Evolutionary conservation across 2,888 invertebrate genomes (phyloP).

Genomic region (Cyrtodaria siliqua): DNA sequence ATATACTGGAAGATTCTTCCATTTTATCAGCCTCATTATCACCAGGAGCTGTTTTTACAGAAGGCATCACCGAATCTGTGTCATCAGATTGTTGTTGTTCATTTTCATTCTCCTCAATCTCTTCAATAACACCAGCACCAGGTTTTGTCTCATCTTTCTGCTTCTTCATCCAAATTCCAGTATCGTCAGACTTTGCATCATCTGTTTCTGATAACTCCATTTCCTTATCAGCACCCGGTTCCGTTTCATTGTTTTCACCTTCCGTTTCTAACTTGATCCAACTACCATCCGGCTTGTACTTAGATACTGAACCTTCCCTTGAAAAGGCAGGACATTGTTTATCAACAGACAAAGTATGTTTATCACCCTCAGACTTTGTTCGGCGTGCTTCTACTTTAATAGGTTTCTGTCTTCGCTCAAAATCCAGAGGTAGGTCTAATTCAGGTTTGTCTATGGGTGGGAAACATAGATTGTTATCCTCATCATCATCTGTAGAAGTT

Average conservation of each 20-base stretch:
- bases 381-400: conserved; percentile 35
- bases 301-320: conserved; percentile 52
- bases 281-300: conserved; percentile 65
- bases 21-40: not conserved
- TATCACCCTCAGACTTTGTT: conserved; percentile 58
- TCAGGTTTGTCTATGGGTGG: conserved; percentile 51
- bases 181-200: conserved; percentile 1
- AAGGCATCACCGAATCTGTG: not conserved
- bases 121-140: conserved; percentile 4
- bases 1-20: conserved; percentile 5
- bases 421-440: conserved; percentile 6
- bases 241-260: conserved; percentile 16
- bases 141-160: not conserved
- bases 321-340: conserved; percentile 1
- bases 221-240: conserved; percentile 4
- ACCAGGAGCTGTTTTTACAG: not conserved
- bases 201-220: conserved; percentile 5
- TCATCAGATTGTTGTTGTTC: not conserved
- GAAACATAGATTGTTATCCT: conserved; percentile 19
- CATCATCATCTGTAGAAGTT: conserved; percentile 8
- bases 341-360: conserved; percentile 21
- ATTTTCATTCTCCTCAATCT: conserved; percentile 5
- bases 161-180: not conserved
- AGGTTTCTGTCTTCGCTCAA: conserved; percentile 11
- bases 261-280: conserved; percentile 67